phyloP scores from a whole-genome alignment of 1,140 invertebrate genomes.

The Neuroterus valhalla region DNA sequence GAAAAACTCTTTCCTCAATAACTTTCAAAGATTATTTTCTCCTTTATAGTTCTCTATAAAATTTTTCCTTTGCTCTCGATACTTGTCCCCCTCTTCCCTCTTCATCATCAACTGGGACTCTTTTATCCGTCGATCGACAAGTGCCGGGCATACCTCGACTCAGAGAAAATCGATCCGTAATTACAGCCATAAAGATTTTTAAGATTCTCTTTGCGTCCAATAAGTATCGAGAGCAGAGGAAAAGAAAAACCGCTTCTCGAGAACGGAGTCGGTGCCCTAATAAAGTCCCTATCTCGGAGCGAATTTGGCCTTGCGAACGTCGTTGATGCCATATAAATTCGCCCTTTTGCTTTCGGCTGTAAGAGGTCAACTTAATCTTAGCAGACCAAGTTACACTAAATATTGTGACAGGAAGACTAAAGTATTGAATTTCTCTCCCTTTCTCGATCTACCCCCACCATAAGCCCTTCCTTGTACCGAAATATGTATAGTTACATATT shows the following conservation, averaged over 20 bases:
- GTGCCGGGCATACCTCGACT: neutral
- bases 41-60: neutral
- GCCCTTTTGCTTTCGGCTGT: conserved; percentile 39
- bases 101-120: neutral
- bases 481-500: conserved; percentile 30
- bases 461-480: neutral
- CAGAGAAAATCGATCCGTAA: conserved; percentile 9
- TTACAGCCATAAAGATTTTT: conserved; percentile 16
- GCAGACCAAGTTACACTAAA: conserved; percentile 68
- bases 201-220: neutral
- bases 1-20: too few species aligned
- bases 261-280: conserved; percentile 12
- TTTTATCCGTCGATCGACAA: neutral
- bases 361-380: conserved; percentile 69
- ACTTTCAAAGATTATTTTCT: neutral
- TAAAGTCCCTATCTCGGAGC: conserved; percentile 54
- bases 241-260: neutral
- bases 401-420: conserved; percentile 71
- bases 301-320: conserved; percentile 55
- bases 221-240: conserved; percentile 5
- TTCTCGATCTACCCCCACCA: conserved; percentile 43
- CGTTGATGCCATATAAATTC: conserved; percentile 58
- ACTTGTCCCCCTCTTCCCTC: neutral
- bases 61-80: neutral
- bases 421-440: conserved; percentile 51